These are phyloP conservation scores for Dermolepida albohirtum DNA, from an alignment of 2,888 invertebrate genomes.

Conservation along the genomic window DNA sequence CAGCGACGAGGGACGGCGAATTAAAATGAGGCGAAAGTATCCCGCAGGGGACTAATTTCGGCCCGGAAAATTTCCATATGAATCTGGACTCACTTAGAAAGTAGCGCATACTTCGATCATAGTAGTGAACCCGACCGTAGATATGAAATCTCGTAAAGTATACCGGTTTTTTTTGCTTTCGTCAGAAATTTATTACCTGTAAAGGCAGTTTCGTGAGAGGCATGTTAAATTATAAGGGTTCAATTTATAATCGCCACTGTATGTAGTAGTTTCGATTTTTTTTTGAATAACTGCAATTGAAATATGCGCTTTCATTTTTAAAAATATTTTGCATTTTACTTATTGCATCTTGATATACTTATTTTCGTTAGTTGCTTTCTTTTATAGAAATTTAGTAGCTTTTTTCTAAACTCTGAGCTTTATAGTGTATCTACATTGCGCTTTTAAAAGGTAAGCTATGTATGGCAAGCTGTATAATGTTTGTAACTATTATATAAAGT, in stretches of 20 bases:
- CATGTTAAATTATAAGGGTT: not conserved
- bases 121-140: not conserved
- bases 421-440: not conserved
- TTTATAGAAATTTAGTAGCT: constrained; percentile 1
- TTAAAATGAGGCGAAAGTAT: too few relatives aligned
- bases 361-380: constrained; percentile 3
- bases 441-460: not conserved
- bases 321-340: not conserved
- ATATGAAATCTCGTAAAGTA: too few relatives aligned
- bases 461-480: not conserved
- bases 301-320: not conserved
- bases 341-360: not conserved
- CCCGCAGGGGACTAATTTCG: constrained; percentile 21
- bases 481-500: not conserved
- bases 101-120: constrained; percentile 26
- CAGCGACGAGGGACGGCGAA: too few relatives aligned
- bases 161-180: too few relatives aligned
- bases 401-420: not conserved
- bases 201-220: not conserved
- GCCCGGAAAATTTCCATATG: constrained; percentile 34
- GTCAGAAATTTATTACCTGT: constrained; percentile 11
- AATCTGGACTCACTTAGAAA: constrained; percentile 13
- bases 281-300: constrained; percentile 7
- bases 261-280: not conserved
- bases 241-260: not conserved